Base-by-base conservation (phyloP, 2,113 vertebrate genomes). In the Oreocharis arfaki region DNA sequence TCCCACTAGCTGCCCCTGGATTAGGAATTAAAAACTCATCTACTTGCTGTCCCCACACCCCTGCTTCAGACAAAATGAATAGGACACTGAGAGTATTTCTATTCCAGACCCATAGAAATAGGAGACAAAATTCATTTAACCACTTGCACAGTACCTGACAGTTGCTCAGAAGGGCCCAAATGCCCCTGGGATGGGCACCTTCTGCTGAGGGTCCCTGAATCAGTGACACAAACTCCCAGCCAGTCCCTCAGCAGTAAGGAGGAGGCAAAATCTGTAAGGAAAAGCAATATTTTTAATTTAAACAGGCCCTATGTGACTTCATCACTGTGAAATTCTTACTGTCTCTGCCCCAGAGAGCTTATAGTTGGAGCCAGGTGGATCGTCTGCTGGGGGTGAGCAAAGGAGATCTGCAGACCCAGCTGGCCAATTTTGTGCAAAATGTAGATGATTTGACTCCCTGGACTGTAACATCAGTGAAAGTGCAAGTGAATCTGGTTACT, bases 401-500 rank as follows among this genome's bases (percentile, higher is more conserved):
- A 76, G 19, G 63, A 81, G 46, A 81, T 42, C 41, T 88, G 32
- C 37, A 55, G 35, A 28, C 14, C 47, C 14, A 5, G 16, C 18
- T 56, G 63, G 78, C 41, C 37, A 64, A 11, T 60, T 93, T 37
- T 63, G 16, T 81, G 44, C 52, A 88, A 75, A 91, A 75, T 42
- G 27, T 46, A 56, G 39, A 80, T 15, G 6, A 18, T 52, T 84
- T 88, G 67, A 61, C 42, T 70, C 65, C 1, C 0, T 73, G 69
- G 60, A 64, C 37, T 44, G 68, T 70, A 94, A 89, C 63, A 74
- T 56, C 83, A 92, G 24, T 2, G 8, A 95, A 85, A 86, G 57
- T 77, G 77, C 68, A 94, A 96, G 90, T 95, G 86, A 97, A 96
- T 94, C 57, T 73, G 83, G 69, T 95, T 94, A 93, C 93, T 96